Percentiles rank a stretch among this genome's conserved stretches.
phyloP scores from a whole-genome alignment of 2,888 invertebrate genomes.

The Rhagophthalmus giganteus region DNA sequence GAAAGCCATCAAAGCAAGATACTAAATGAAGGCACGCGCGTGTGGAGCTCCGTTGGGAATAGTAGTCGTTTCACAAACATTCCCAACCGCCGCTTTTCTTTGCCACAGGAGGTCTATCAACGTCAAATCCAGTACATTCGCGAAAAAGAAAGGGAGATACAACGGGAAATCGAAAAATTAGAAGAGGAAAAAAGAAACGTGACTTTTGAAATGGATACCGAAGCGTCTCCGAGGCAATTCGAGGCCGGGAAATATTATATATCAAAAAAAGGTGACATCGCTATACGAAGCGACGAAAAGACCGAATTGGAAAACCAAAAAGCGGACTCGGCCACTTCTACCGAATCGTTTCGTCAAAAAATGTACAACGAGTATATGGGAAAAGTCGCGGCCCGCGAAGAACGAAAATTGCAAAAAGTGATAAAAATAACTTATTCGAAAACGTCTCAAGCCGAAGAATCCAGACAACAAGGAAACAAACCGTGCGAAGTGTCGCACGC shows the following conservation, averaged over 20 bases:
- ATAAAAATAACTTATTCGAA: slow-evolving; percentile 72
- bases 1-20: slow-evolving; percentile 17
- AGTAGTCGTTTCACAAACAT: slow-evolving; percentile 16
- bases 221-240: slow-evolving; percentile 55
- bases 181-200: slow-evolving; percentile 61
- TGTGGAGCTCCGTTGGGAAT: slow-evolving; percentile 18
- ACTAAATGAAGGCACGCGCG: slow-evolving; percentile 22
- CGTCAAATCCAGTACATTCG: slow-evolving; percentile 68
- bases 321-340: slow-evolving; percentile 58
- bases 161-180: slow-evolving; percentile 65
- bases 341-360: slow-evolving; percentile 73
- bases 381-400: slow-evolving; percentile 76
- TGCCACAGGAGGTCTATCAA: slow-evolving; percentile 67
- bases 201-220: slow-evolving; percentile 48
- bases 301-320: slow-evolving; percentile 37
- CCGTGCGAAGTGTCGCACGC: slow-evolving; percentile 48
- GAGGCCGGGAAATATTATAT: slow-evolving; percentile 55
- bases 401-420: slow-evolving; percentile 77
- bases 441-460: slow-evolving; percentile 53
- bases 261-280: slow-evolving; percentile 58
- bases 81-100: slow-evolving; percentile 58
- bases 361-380: slow-evolving; percentile 85
- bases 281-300: slow-evolving; percentile 41
- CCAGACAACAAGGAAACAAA: slow-evolving; percentile 23
- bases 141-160: slow-evolving; percentile 69